These are phyloP conservation scores for Apostichopus parvimensis DNA, from an alignment of 35 echinoderm and acorn worm genomes.

Conservation along the genomic window DNA sequence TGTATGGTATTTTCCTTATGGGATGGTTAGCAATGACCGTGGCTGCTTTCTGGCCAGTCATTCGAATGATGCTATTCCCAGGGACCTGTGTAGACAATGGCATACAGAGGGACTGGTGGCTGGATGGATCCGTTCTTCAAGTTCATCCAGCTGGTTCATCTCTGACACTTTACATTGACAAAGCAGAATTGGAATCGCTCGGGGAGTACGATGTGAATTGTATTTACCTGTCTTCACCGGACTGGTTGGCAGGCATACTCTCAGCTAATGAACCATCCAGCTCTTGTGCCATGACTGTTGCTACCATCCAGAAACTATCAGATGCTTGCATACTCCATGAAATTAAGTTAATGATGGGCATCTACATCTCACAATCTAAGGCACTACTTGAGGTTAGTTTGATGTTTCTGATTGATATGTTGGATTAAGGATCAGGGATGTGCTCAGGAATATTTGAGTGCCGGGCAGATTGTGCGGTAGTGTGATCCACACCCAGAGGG, in stretches of 20 bases:
- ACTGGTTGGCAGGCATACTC: neutral
- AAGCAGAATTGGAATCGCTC: neutral
- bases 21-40: neutral
- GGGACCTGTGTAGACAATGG: neutral
- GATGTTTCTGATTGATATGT: too few species aligned
- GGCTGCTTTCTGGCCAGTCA: conserved; percentile 27
- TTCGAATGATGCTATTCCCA: conserved; percentile 10
- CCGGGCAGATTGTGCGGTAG: too few species aligned
- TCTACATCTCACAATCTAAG: neutral
- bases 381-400: neutral
- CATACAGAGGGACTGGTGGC: neutral
- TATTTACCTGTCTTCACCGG: neutral
- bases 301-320: neutral
- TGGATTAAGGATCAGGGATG: too few species aligned
- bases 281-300: neutral
- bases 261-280: neutral
- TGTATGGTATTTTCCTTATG: neutral
- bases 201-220: conserved; percentile 8
- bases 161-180: neutral
- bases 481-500: too few species aligned
- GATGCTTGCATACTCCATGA: neutral
- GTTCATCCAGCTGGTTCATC: neutral
- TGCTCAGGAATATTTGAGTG: too few species aligned
- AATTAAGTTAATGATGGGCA: neutral
- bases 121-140: neutral